Conservation (phyloP, 2,888 invertebrate species). For the Drosophila merina region DNA sequence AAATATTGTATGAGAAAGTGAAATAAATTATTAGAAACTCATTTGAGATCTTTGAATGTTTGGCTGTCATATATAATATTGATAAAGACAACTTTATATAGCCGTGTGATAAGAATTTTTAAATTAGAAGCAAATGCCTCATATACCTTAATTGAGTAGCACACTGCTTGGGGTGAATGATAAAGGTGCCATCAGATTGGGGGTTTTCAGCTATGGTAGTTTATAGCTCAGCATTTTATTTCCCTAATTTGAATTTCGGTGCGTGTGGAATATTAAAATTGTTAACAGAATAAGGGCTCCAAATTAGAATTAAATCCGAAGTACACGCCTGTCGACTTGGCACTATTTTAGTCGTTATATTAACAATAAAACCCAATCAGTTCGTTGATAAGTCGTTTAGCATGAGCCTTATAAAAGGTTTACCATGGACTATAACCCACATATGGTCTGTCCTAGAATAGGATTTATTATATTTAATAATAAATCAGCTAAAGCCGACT, state of each 20-base stretch:
- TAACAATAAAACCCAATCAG: constrained; percentile 41
- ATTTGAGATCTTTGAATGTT: constrained; percentile 14
- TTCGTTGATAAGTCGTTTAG: constrained; percentile 26
- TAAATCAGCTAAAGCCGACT: constrained; percentile 28
- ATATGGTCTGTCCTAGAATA: constrained; percentile 36
- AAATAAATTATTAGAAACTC: constrained; percentile 5
- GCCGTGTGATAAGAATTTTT: constrained; percentile 33
- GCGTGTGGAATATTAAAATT: constrained; percentile 3
- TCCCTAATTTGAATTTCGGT: constrained; percentile 5
- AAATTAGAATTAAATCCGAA: neutral
- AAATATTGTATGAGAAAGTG: neutral
- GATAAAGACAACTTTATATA: constrained; percentile 33
- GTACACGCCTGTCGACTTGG: constrained; percentile 2
- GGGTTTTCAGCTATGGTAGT: constrained; percentile 12
- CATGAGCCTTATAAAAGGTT: constrained; percentile 14
- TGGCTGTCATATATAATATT: constrained; percentile 17
- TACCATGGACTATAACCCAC: constrained; percentile 30
- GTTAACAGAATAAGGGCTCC: neutral
- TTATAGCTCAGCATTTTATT: constrained; percentile 10
- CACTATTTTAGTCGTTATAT: constrained; percentile 13
- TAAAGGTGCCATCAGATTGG: constrained; percentile 9
- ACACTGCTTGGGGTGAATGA: constrained; percentile 21
- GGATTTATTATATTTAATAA: constrained; percentile 46
- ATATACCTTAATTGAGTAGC: constrained; percentile 5
- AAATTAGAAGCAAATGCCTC: constrained; percentile 21